Percentiles rank a stretch among this genome's conserved stretches.
Evolutionary conservation across 2,888 invertebrate species (phyloP).

Genomic region (Dioctria linearis): DNA sequence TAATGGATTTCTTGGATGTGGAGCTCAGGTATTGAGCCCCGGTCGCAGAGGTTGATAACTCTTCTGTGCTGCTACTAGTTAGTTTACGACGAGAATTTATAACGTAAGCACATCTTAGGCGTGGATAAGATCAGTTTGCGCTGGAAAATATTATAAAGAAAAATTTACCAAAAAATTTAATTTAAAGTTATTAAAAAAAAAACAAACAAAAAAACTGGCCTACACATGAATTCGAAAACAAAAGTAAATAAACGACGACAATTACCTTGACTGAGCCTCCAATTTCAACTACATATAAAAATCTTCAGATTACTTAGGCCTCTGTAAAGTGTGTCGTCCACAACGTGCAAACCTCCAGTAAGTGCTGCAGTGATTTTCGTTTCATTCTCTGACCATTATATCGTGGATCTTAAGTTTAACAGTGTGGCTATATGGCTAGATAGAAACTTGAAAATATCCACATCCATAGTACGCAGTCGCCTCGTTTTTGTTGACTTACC

Average conservation of each 20-base stretch:
- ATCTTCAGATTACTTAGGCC: background rate
- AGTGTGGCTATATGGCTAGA: background rate
- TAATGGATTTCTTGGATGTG: slow-evolving; percentile 37
- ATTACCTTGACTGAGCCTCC: too few species aligned
- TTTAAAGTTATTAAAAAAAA: background rate
- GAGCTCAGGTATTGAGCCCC: background rate
- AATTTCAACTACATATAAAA: background rate
- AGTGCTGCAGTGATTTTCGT: background rate
- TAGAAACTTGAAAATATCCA: background rate
- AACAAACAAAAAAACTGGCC: slow-evolving; percentile 5
- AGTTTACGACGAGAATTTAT: slow-evolving; percentile 46
- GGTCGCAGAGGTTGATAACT: slow-evolving; percentile 22
- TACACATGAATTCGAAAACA: slow-evolving; percentile 8
- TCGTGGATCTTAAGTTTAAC: background rate
- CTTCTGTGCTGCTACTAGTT: background rate
- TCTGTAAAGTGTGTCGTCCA: slow-evolving; percentile 31
- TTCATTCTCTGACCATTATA: background rate
- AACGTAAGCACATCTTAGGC: slow-evolving; percentile 21
- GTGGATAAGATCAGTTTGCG: background rate
- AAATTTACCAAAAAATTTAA: too few species aligned
- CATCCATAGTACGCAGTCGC: background rate
- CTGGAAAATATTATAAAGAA: background rate
- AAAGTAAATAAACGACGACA: slow-evolving; percentile 10
- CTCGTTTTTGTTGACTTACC: slow-evolving; percentile 2
- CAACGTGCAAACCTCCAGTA: background rate